These are phyloP conservation scores for Gymnothorax reevesii DNA, from an alignment of 2,797 vertebrate genomes.

Conservation along the genomic window DNA sequence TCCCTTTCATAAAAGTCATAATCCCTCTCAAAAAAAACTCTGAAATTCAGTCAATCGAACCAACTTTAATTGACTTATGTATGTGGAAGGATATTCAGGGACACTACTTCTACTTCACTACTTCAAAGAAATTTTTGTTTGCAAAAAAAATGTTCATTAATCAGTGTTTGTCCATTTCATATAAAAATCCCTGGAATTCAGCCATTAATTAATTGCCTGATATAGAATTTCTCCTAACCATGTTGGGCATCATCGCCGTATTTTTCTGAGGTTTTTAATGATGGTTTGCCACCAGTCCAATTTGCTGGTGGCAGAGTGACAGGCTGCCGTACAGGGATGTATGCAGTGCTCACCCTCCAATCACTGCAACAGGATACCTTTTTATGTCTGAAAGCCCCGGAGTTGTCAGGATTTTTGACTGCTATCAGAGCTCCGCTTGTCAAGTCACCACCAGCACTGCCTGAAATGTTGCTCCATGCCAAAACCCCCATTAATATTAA, in stretches of 20 bases:
- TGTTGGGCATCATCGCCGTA: not conserved
- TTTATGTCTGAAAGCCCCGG: not conserved
- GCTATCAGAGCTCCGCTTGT: not conserved
- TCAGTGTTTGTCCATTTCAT: too few species aligned
- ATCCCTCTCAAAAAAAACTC: not conserved
- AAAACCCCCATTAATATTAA: conserved; percentile 53
- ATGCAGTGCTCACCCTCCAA: not conserved
- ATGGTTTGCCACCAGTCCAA: not conserved
- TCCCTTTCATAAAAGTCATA: too few species aligned
- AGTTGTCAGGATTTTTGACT: not conserved
- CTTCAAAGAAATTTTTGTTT: too few species aligned
- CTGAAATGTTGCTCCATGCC: conserved; percentile 40
- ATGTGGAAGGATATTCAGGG: too few species aligned
- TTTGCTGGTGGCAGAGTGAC: not conserved
- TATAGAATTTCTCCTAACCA: not conserved
- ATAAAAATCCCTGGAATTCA: too few species aligned
- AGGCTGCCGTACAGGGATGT: not conserved
- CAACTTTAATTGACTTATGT: not conserved
- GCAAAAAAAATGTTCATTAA: too few species aligned
- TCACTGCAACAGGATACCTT: not conserved
- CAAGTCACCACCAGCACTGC: conserved; percentile 24
- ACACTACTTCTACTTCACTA: too few species aligned
- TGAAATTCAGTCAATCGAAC: not conserved
- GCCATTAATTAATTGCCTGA: not conserved
- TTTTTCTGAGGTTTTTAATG: not conserved